phyloP scores from a whole-genome alignment of 2,888 invertebrate species.

The Stenolophus ochropezus region DNA sequence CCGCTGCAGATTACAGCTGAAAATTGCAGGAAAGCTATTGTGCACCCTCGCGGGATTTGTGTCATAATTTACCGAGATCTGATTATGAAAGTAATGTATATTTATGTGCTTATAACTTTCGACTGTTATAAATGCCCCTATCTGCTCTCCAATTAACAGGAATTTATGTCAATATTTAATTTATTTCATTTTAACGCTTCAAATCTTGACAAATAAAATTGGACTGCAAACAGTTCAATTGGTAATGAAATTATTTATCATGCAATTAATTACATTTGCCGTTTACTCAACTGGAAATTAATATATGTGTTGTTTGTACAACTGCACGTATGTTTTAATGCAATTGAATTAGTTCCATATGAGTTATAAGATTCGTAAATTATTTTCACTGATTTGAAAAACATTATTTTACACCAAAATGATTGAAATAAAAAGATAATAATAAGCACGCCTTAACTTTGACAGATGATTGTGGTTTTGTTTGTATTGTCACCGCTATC shows the following conservation, averaged over 20 bases:
- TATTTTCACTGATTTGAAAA: background rate
- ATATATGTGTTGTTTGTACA: background rate
- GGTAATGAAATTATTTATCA: background rate
- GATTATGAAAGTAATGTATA: background rate
- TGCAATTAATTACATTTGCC: background rate
- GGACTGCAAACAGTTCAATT: background rate
- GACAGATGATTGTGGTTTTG: too few species aligned
- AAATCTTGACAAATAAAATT: background rate
- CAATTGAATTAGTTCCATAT: background rate
- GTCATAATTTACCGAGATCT: conserved; percentile 1
- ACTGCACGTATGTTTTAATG: background rate
- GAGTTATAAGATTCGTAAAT: background rate
- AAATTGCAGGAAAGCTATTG: background rate
- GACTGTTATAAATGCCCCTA: background rate
- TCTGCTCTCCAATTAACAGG: background rate
- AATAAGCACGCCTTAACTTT: too few species aligned
- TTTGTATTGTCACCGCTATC: too few species aligned
- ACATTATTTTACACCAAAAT: background rate
- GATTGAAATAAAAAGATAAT: background rate
- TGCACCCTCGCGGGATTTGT: background rate
- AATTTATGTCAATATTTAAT: conserved; percentile 1
- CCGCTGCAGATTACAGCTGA: conserved; percentile 1
- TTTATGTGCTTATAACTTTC: background rate
- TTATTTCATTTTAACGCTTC: background rate
- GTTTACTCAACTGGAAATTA: background rate